These are phyloP conservation scores for Galendromus occidentalis DNA, from an alignment of 1,140 invertebrate genomes.

Conservation along the genomic window DNA sequence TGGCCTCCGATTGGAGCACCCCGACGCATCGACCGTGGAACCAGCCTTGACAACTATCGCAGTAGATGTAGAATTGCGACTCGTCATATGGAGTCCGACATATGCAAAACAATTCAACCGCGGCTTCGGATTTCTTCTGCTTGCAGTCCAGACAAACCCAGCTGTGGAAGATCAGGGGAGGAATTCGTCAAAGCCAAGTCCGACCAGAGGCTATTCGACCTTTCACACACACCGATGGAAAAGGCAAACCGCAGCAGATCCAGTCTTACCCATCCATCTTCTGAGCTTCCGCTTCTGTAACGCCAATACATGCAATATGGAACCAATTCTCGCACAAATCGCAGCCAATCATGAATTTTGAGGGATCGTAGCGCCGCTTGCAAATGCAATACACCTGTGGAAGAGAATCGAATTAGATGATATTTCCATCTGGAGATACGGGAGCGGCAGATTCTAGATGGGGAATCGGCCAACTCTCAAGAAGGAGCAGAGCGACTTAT, in stretches of 20 bases:
- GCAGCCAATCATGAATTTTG: slow-evolving; percentile 90
- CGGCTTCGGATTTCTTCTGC: slow-evolving; percentile 36
- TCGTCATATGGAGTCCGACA: slow-evolving; percentile 92
- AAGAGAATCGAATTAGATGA: neutral
- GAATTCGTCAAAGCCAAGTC: neutral
- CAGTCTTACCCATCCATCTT: slow-evolving; percentile 64
- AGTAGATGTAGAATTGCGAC: slow-evolving; percentile 93
- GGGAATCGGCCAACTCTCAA: too few species aligned
- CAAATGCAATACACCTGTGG: slow-evolving; percentile 82
- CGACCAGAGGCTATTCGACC: too few species aligned
- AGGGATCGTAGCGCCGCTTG: slow-evolving; percentile 79
- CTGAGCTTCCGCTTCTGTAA: slow-evolving; percentile 79
- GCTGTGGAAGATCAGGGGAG: neutral
- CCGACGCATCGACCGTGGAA: slow-evolving; percentile 94
- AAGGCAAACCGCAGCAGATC: too few species aligned
- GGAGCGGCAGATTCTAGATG: too few species aligned
- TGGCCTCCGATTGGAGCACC: slow-evolving; percentile 76
- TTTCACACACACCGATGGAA: too few species aligned
- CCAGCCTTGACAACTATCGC: slow-evolving; percentile 95
- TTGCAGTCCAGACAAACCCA: neutral
- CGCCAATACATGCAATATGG: slow-evolving; percentile 85
- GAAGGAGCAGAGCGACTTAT: too few species aligned
- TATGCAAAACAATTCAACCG: slow-evolving; percentile 81
- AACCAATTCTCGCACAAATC: slow-evolving; percentile 96
- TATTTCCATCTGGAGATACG: too few species aligned